Conservation (phyloP, 2,113 vertebrate species). For the Tenebrosternarchus preto region DNA sequence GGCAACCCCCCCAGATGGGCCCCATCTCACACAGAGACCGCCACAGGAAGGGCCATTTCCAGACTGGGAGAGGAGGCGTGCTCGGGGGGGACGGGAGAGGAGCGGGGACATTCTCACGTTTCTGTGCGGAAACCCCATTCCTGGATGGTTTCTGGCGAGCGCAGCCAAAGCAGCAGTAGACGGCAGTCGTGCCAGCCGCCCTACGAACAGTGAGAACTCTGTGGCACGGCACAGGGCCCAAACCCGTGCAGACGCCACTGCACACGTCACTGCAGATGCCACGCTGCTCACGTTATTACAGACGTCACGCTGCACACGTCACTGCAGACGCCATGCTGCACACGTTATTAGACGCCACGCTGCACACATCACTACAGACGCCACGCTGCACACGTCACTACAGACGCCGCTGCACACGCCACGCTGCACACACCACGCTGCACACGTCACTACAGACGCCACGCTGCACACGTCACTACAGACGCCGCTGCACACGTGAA, state of each 20-base stretch:
- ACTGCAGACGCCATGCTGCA: no score
- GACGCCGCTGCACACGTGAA: neutral
- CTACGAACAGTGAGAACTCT: slow-evolving; percentile 26
- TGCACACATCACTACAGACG: neutral
- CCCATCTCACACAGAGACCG: slow-evolving; percentile 21
- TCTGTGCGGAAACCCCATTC: slow-evolving; percentile 35
- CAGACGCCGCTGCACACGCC: slow-evolving; percentile 6
- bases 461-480: slow-evolving; percentile 20
- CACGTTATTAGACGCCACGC: neutral
- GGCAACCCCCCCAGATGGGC: slow-evolving; percentile 11
- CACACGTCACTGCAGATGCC: slow-evolving; percentile 16
- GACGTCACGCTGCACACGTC: slow-evolving; percentile 9
- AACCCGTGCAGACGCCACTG: no score
- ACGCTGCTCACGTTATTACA: no score
- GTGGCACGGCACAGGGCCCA: slow-evolving; percentile 4
- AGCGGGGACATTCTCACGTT: neutral
- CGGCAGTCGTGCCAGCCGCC: slow-evolving; percentile 10
- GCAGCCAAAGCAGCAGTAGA: slow-evolving; percentile 6
- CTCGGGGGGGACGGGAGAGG: slow-evolving; percentile 17
- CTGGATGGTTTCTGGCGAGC: slow-evolving; percentile 4
- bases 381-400: no score
- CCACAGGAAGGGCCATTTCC: slow-evolving; percentile 19
- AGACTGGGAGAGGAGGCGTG: slow-evolving; percentile 2
- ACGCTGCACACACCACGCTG: neutral
- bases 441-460: no score